Conservation (phyloP, 2,888 invertebrate genomes). For the Eupithecia tripunctaria region DNA sequence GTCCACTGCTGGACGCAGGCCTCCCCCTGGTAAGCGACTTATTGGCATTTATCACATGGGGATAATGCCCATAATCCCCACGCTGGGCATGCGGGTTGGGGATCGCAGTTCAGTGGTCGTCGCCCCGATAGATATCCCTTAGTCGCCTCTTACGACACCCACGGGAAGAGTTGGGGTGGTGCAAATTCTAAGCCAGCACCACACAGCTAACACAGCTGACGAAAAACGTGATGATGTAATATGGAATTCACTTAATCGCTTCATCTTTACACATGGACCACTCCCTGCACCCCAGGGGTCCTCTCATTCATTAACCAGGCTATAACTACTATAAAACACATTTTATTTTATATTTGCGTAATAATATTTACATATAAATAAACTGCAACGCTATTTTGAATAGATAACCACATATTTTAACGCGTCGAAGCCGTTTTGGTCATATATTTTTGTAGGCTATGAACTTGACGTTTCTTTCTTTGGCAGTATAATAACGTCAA, state of each 20-base stretch:
- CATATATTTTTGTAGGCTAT: neutral
- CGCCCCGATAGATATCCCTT: too few species aligned
- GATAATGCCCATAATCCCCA: too few species aligned
- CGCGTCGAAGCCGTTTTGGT: neutral
- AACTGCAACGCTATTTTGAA: conserved; percentile 37
- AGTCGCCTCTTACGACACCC: too few species aligned
- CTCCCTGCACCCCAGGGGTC: conserved; percentile 62
- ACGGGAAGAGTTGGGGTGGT: too few species aligned
- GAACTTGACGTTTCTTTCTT: neutral
- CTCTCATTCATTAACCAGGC: conserved; percentile 72
- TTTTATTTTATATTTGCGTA: conserved; percentile 58
- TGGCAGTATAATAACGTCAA: neutral
- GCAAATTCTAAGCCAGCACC: too few species aligned
- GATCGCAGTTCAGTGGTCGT: too few species aligned
- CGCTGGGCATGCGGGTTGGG: too few species aligned
- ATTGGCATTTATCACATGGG: too few species aligned
- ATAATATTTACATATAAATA: conserved; percentile 58
- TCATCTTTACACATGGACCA: conserved; percentile 40
- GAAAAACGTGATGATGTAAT: neutral
- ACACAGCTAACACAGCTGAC: too few species aligned
- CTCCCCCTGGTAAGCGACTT: too few species aligned
- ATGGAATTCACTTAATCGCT: neutral
- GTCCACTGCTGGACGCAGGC: too few species aligned
- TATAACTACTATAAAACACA: conserved; percentile 60
- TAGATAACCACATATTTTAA: neutral